phyloP scores from a whole-genome alignment of 2,113 vertebrate species.

The Chloebia gouldiae region DNA sequence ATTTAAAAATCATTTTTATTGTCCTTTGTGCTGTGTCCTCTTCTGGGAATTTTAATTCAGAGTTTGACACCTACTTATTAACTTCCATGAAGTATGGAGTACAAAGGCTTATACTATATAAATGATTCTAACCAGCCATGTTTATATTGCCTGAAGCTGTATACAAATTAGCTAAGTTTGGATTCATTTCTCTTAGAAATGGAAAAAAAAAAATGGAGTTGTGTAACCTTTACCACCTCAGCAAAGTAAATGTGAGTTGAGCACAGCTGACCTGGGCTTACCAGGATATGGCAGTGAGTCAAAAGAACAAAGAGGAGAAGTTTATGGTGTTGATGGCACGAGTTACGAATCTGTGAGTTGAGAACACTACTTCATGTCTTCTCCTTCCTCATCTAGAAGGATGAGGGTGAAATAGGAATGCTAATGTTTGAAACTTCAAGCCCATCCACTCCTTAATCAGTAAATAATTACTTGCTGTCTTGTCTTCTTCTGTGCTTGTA shows the following conservation, averaged over 20 bases:
- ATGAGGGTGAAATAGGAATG: neutral
- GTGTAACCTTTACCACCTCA: conserved; percentile 41
- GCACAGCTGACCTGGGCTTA: neutral
- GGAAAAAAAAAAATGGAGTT: conserved; percentile 14
- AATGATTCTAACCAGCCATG: conserved; percentile 77
- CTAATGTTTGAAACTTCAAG: neutral
- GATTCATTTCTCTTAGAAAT: conserved; percentile 66
- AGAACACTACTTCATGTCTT: conserved; percentile 28
- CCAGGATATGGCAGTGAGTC: neutral
- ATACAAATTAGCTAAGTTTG: conserved; percentile 77
- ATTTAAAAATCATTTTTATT: conserved; percentile 88
- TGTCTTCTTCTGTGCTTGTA: neutral
- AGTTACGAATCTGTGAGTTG: neutral
- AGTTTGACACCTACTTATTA: conserved; percentile 87
- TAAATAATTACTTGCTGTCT: conserved; percentile 23
- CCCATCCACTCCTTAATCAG: neutral
- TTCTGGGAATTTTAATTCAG: conserved; percentile 85
- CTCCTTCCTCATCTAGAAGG: conserved; percentile 11
- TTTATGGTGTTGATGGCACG: neutral
- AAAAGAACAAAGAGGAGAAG: conserved; percentile 25
- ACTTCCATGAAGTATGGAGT: conserved; percentile 80
- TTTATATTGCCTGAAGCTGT: conserved; percentile 78
- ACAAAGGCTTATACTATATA: conserved; percentile 75
- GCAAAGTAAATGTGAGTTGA: neutral
- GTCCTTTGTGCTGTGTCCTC: conserved; percentile 83